Percentiles rank a stretch among this genome's conserved stretches.
phyloP scores from a whole-genome alignment of 1,140 invertebrate species.

The Apis florea region DNA sequence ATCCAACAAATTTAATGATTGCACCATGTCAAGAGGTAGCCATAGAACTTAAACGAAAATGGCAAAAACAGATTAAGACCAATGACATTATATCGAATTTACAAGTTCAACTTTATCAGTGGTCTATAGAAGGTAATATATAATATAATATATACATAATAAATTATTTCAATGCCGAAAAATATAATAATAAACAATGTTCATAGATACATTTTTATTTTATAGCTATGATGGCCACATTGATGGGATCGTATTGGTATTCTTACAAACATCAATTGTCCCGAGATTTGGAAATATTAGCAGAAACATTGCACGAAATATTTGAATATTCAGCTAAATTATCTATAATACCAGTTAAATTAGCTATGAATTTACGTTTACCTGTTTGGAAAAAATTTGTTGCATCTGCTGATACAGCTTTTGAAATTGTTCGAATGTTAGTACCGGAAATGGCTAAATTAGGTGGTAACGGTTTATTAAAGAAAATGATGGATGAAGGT shows the following conservation, averaged over 20 bases:
- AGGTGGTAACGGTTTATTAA: slow-evolving; percentile 82
- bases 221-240: slow-evolving; percentile 85
- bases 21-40: slow-evolving; percentile 80
- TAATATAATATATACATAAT: neutral
- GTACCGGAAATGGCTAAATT: slow-evolving; percentile 70
- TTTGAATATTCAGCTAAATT: slow-evolving; percentile 87
- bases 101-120: slow-evolving; percentile 86
- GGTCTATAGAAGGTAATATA: slow-evolving; percentile 88
- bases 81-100: slow-evolving; percentile 77
- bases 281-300: slow-evolving; percentile 81
- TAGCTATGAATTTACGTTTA: slow-evolving; percentile 84
- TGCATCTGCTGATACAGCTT: slow-evolving; percentile 83
- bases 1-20: slow-evolving; percentile 77
- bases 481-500: slow-evolving; percentile 82
- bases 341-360: slow-evolving; percentile 84
- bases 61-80: slow-evolving; percentile 71
- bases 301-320: slow-evolving; percentile 85
- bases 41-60: slow-evolving; percentile 76
- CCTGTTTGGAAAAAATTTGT: slow-evolving; percentile 89
- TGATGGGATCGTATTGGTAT: slow-evolving; percentile 83
- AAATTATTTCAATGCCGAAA: neutral
- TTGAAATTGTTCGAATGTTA: slow-evolving; percentile 75
- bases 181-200: neutral
- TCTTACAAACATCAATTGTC: slow-evolving; percentile 70
- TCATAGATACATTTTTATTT: slow-evolving; percentile 15